Evolutionary conservation across 2,888 invertebrate genomes (phyloP), one percentile per base, ranked within the genome.

Genomic region (Thereva nobilitata): DNA sequence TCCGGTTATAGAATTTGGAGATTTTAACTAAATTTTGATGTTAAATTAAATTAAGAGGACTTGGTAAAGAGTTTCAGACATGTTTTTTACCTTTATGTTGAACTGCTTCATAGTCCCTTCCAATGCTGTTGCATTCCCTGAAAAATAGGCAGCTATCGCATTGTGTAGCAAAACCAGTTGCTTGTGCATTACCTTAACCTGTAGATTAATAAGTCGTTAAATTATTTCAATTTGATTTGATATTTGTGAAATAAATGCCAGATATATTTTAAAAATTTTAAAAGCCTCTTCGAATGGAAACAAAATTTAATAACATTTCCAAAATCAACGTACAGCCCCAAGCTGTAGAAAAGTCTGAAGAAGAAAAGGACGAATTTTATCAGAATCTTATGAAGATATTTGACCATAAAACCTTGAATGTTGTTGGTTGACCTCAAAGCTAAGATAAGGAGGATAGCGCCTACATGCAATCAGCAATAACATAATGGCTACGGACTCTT

Each of bases 161-260:
- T 97, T 97, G 83, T 98, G 97, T 82, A 97, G 93, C 74, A 98
- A 83, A 66, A 97, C 84, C 71, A 98, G 84, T 80, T 98, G 97
- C 80, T 97, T 97, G 83, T 97, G 96, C 97, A 98, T 97, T 74
- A 97, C 97, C 83, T 97, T 97, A 75, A 97, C 92, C 95, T 97
- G 82, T n/a, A 82, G 80, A 40, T 72, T 69, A 49, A 49, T 1
- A 23, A 23, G 23, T 23, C 23, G 23, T 45, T 67, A 65, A 55
- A 50, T 64, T 9, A 34, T 8, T 63, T n/a, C 23, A 54, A 4
- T 38, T 12, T n/a, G 9, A 12, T 38, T 35, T 37, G 9, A 9
- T 12, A 34, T 41, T 10, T 23, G 23, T 4, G 9, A 54, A 54
- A 9, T 5, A 38, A 38, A n/a, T 4, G 5, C 23, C 35, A 54